Evolutionary conservation across 2,888 invertebrate species (phyloP), one percentile per base, ranked within the genome.

Genomic region (Ernsta delagoae): DNA sequence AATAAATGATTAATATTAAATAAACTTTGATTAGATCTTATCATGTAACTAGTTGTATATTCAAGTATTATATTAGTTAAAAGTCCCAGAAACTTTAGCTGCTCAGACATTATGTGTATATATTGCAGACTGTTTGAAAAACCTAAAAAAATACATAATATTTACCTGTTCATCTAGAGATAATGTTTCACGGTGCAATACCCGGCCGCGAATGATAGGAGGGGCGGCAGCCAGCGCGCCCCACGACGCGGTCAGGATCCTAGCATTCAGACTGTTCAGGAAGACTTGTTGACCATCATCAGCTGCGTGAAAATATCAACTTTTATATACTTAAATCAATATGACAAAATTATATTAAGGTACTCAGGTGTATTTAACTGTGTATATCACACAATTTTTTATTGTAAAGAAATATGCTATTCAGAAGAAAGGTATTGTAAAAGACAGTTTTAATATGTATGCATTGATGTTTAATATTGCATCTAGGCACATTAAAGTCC

Each of bases 281-380:
- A 97, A 99, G 66, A 99, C 95, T 84, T 98, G 97, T 86, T 98
- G 98, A 0, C 99, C 99, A 86, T 98, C 98, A 56, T 95, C 95
- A 74, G 98, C 98, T 97, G 77, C 8, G 39, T 11, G n/a, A 48
- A 48, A 12, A 39, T 45, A 65, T 31, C 8, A 11, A n/a, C n/a
- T n/a, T n/a, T n/a, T n/a, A n/a, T n/a, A 39, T 24, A 12, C 24
- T 11, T 24, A 3, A 39, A 16, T 8, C 39, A 62, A 7, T 3
- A 8, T 53, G 24, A 24, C 9, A 4, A 24, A 53, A 50, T 50
- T 16, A 16, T 43, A 11, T 7, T 3, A 12, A n/a, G 41, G 34
- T 9, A 59, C 4, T 6, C 43, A 43, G 3, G 5, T 39, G 9
- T 43, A 43, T 43, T 43, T 43, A 9, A 43, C 9, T 43, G 43